Conservation (phyloP, 1,140 invertebrate species). For the Psix sp. region DNA sequence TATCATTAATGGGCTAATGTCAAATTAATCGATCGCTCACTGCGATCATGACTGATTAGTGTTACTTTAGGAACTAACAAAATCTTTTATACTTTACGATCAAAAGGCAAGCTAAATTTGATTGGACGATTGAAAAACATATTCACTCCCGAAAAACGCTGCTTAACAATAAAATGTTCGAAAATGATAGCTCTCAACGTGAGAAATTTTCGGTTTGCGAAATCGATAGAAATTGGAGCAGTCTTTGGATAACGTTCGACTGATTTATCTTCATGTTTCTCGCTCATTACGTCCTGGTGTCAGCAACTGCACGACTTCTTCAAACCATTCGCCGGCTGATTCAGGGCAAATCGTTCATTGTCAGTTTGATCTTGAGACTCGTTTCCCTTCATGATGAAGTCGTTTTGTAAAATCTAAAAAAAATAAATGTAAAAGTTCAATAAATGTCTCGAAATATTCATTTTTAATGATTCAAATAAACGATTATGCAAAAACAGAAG, state of each 20-base stretch:
- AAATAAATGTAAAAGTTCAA: not conserved
- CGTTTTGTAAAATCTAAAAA: slow-evolving; percentile 83
- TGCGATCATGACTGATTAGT: slow-evolving; percentile 3
- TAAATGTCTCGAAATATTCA: not conserved
- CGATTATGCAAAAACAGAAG: too few relatives aligned
- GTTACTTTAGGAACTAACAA: slow-evolving; percentile 37
- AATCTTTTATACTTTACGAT: slow-evolving; percentile 14
- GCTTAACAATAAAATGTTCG: slow-evolving; percentile 5
- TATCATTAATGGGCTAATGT: slow-evolving; percentile 22
- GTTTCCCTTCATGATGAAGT: slow-evolving; percentile 81
- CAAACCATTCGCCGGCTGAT: slow-evolving; percentile 77
- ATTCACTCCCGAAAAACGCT: slow-evolving; percentile 21
- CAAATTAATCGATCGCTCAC: slow-evolving; percentile 1
- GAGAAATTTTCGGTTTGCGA: not conserved
- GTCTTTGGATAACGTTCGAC: slow-evolving; percentile 12
- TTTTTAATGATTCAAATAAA: too few relatives aligned
- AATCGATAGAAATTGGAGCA: slow-evolving; percentile 17
- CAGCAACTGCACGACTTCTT: slow-evolving; percentile 82
- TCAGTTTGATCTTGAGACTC: slow-evolving; percentile 78
- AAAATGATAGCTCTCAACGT: not conserved
- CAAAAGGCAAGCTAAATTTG: slow-evolving; percentile 8
- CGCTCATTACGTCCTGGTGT: slow-evolving; percentile 65
- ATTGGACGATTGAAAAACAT: slow-evolving; percentile 4
- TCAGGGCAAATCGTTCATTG: slow-evolving; percentile 80
- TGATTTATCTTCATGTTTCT: not conserved